Conservation (phyloP, 1,140 invertebrate genomes). For the Amyelois transitella region DNA sequence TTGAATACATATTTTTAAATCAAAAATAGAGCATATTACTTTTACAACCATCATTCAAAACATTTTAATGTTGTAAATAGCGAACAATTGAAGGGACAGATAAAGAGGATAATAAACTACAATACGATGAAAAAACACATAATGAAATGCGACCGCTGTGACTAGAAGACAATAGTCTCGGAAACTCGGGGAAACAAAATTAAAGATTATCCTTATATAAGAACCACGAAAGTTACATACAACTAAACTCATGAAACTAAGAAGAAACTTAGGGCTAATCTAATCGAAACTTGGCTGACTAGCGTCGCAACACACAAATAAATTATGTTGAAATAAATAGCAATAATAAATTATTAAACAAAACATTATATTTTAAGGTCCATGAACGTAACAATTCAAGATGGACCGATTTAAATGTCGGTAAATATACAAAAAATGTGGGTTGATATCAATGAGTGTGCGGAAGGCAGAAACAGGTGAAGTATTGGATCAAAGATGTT, state of each 20-base stretch:
- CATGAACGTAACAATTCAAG: neutral
- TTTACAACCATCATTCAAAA: slow-evolving; percentile 40
- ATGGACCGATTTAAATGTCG: neutral
- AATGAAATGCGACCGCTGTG: slow-evolving; percentile 33
- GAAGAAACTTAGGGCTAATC: slow-evolving; percentile 45
- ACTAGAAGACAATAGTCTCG: slow-evolving; percentile 49
- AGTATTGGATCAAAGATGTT: slow-evolving; percentile 40
- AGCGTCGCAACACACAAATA: slow-evolving; percentile 60
- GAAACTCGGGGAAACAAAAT: slow-evolving; percentile 42
- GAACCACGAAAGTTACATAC: slow-evolving; percentile 30
- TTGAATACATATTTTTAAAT: slow-evolving; percentile 17
- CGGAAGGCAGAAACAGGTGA: slow-evolving; percentile 54
- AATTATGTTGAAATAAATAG: slow-evolving; percentile 40
- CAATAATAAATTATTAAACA: slow-evolving; percentile 39
- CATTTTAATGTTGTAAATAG: slow-evolving; percentile 17
- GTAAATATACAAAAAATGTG: slow-evolving; percentile 17
- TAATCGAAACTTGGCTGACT: slow-evolving; percentile 60
- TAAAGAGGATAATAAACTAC: slow-evolving; percentile 1
- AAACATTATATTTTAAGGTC: neutral
- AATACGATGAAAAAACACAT: slow-evolving; percentile 28
- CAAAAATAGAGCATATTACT: slow-evolving; percentile 27
- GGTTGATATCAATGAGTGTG: slow-evolving; percentile 43
- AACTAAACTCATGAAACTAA: slow-evolving; percentile 31
- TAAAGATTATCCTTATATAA: slow-evolving; percentile 34
- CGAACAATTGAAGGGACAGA: neutral